These are phyloP conservation scores for Saccostrea glomerata DNA, from an alignment of 1,140 invertebrate species.

Conservation along the genomic window DNA sequence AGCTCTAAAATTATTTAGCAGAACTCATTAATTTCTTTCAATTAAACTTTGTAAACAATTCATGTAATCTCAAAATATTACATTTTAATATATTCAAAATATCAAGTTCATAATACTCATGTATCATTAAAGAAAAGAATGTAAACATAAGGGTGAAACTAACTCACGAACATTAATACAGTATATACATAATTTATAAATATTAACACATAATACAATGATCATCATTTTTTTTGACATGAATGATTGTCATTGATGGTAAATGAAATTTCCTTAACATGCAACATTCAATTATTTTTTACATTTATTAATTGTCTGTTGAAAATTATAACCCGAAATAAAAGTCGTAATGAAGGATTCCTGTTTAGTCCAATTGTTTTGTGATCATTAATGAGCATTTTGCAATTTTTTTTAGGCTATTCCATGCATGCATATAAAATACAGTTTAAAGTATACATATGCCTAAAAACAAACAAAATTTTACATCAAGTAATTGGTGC, in stretches of 20 bases:
- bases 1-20: conserved; percentile 6
- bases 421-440: background rate
- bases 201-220: background rate
- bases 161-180: background rate
- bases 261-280: background rate
- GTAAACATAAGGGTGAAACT: background rate
- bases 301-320: conserved; percentile 2
- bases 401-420: background rate
- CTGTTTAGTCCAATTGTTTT: background rate
- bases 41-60: conserved; percentile 13
- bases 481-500: conserved; percentile 16
- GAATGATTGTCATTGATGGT: background rate
- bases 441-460: background rate
- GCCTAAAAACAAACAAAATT: background rate
- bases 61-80: background rate
- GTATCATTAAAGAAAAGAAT: background rate
- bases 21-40: background rate
- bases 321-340: background rate
- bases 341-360: too few species aligned
- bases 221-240: background rate
- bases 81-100: too few species aligned
- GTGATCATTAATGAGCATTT: background rate
- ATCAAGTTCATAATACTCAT: background rate
- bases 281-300: conserved; percentile 10
- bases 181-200: too few species aligned